Evolutionary conservation across 2,113 vertebrate genomes (phyloP).

Genomic region (Ceyx cyanopectus): DNA sequence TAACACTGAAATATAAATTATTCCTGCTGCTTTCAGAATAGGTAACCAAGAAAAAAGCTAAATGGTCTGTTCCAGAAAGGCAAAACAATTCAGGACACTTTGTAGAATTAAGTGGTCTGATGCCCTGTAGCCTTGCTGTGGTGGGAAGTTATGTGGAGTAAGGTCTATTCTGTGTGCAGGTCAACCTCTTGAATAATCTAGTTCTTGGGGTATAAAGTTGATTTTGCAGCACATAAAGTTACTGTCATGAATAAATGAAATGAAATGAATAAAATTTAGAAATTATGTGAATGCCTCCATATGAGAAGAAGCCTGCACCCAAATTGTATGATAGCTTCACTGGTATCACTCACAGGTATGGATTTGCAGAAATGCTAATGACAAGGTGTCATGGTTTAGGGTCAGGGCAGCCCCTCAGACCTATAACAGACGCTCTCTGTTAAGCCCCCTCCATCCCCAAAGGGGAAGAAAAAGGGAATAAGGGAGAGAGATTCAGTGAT

Average conservation of each 20-base stretch:
- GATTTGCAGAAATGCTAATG: not conserved
- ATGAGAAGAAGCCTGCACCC: not conserved
- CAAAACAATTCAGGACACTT: not conserved
- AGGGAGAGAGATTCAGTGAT: too few species aligned
- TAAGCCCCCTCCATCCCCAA: too few species aligned
- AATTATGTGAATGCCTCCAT: not conserved
- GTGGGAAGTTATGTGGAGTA: not conserved
- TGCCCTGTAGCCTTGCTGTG: not conserved
- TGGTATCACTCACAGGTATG: not conserved
- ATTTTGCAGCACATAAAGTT: not conserved
- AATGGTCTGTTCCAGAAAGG: not conserved
- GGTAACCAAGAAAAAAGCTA: not conserved
- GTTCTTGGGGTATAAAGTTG: not conserved
- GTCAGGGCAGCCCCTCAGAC: too few species aligned
- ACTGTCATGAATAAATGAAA: too few species aligned
- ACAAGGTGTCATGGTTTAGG: too few species aligned
- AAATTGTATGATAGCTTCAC: not conserved
- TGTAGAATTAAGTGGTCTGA: not conserved
- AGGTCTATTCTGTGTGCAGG: not conserved
- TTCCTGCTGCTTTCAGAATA: not conserved
- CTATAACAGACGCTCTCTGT: too few species aligned
- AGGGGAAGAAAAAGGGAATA: too few species aligned
- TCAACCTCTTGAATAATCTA: not conserved
- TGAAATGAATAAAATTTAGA: not conserved
- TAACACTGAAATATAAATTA: not conserved